phyloP scores from a whole-genome alignment of 2,888 invertebrate genomes.

The Galeruca laticollis region DNA sequence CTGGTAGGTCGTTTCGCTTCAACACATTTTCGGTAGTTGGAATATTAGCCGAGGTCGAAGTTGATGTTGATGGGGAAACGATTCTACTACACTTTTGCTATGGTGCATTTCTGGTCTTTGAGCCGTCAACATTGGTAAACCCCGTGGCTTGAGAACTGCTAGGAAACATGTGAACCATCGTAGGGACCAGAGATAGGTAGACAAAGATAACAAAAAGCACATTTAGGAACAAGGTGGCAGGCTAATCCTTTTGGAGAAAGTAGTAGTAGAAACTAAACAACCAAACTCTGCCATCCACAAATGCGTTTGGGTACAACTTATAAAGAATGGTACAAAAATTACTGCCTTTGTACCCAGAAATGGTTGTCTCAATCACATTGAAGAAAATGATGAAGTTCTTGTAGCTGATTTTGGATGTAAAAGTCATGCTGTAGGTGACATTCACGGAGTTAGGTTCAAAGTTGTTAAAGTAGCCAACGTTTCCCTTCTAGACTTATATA shows the following conservation, averaged over 20 bases:
- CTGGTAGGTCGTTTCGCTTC: too few species aligned
- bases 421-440: conserved; percentile 99
- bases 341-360: conserved; percentile 99
- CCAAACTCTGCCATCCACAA: conserved; percentile 99
- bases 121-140: conserved; percentile 84
- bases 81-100: too few species aligned
- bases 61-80: too few species aligned
- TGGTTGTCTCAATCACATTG: conserved; percentile 99
- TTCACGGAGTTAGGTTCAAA: conserved; percentile 95
- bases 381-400: conserved; percentile 99
- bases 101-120: too few species aligned
- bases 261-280: conserved; percentile 99
- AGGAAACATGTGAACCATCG: conserved; percentile 98
- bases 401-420: conserved; percentile 99
- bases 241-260: conserved; percentile 99
- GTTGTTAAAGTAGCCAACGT: conserved; percentile 99
- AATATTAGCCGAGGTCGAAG: too few species aligned
- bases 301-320: conserved; percentile 98
- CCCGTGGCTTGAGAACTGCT: conserved; percentile 98
- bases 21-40: too few species aligned
- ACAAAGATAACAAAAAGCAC: conserved; percentile 99
- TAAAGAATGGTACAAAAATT: conserved; percentile 99
- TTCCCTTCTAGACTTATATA: conserved; percentile 97
- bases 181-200: conserved; percentile 98
- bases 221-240: conserved; percentile 99